A percentile compares a stretch with the other conserved stretches of the same genome.
Conservation (phyloP, 2,888 invertebrate species). For the Lochmaea capreae region DNA sequence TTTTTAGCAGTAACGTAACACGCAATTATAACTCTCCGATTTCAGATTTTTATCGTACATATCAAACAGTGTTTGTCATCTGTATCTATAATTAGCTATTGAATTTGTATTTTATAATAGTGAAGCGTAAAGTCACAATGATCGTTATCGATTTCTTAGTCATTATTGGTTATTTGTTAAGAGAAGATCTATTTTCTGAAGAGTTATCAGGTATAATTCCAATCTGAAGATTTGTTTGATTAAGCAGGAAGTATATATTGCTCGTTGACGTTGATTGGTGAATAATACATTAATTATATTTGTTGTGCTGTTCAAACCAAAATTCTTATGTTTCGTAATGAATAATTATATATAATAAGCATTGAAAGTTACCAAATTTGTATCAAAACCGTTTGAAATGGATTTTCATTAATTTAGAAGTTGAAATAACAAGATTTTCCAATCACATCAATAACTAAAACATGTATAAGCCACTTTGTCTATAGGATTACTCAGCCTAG, state of each 20-base stretch:
- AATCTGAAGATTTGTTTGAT: constrained; percentile 8
- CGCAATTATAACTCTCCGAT: constrained; percentile 19
- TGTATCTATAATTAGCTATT: constrained; percentile 48
- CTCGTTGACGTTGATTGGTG: neutral
- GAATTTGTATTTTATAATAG: constrained; percentile 44
- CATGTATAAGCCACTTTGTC: too few species aligned
- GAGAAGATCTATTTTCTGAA: constrained; percentile 14
- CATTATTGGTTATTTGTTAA: constrained; percentile 22
- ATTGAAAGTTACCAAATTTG: too few species aligned
- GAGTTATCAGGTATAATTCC: constrained; percentile 1
- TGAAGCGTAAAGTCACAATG: constrained; percentile 41
- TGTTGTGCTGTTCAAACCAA: too few species aligned
- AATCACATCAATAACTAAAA: too few species aligned
- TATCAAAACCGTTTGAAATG: too few species aligned
- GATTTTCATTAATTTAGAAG: too few species aligned
- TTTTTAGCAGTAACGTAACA: constrained; percentile 25
- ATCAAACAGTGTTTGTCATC: constrained; percentile 49
- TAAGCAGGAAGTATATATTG: neutral
- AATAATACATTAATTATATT: neutral
- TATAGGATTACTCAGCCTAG: too few species aligned
- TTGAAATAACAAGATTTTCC: too few species aligned
- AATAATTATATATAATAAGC: too few species aligned
- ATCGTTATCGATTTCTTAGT: constrained; percentile 29
- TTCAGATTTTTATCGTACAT: constrained; percentile 33
- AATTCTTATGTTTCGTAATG: too few species aligned